Conservation (phyloP, 2,888 invertebrate species). For the Cephus rjabovi region DNA sequence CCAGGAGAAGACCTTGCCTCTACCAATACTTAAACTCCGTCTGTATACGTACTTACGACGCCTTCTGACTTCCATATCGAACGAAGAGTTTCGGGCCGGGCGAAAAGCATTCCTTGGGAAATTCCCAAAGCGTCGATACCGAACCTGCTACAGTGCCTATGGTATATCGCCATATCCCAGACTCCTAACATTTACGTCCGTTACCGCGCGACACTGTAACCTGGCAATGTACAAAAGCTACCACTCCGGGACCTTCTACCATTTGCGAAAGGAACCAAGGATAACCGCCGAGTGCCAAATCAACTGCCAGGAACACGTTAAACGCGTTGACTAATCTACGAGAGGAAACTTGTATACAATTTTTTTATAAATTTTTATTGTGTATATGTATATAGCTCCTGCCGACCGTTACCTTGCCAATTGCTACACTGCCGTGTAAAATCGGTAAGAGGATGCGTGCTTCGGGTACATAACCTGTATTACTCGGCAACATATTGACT, state of each 20-base stretch:
- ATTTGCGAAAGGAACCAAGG: background rate
- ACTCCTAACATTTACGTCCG: background rate
- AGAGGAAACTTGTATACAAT: background rate
- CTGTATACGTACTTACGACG: background rate
- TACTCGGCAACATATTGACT: background rate
- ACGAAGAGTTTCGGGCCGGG: background rate
- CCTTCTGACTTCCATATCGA: background rate
- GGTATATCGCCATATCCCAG: background rate
- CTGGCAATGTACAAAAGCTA: background rate
- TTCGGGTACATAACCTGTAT: background rate
- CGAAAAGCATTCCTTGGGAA: constrained; percentile 23
- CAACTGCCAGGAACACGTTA: background rate
- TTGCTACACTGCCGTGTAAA: background rate
- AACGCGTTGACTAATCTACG: background rate
- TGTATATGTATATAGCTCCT: background rate
- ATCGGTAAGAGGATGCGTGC: background rate
- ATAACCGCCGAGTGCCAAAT: background rate
- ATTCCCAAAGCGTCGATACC: constrained; percentile 11
- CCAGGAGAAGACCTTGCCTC: background rate
- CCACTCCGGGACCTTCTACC: background rate
- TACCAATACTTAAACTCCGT: background rate
- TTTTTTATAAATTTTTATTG: background rate
- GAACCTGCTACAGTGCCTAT: background rate
- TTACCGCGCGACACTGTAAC: constrained; percentile 7
- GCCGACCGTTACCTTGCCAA: background rate